These are phyloP conservation scores for Protonemura montana DNA, from an alignment of 2,888 invertebrate species.

Conservation along the genomic window DNA sequence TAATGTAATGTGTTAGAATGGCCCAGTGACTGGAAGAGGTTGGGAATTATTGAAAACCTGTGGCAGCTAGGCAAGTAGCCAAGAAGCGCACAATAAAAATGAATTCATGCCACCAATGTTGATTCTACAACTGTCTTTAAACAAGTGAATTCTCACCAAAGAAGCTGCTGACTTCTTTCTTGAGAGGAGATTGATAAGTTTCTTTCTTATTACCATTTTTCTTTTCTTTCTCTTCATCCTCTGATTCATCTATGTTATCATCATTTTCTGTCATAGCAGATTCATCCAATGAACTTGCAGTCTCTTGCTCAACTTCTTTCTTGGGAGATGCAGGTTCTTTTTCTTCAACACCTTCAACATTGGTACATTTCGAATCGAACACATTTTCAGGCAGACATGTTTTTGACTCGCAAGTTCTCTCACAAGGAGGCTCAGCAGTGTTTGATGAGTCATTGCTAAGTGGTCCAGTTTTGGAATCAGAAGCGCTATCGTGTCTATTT, in stretches of 20 bases:
- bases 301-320: neutral
- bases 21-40: neutral
- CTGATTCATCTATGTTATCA: neutral
- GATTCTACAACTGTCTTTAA: too few relatives aligned
- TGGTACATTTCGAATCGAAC: neutral
- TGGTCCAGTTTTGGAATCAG: neutral
- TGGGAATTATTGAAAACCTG: too few relatives aligned
- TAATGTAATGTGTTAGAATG: too few relatives aligned
- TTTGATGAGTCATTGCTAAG: neutral
- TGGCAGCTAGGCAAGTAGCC: too few relatives aligned
- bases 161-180: slow-evolving; percentile 47
- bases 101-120: too few relatives aligned
- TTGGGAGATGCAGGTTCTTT: neutral
- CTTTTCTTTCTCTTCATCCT: slow-evolving; percentile 26
- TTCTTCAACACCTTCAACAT: slow-evolving; percentile 3
- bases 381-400: neutral
- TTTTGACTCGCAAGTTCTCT: neutral
- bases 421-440: neutral
- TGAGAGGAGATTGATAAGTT: slow-evolving; percentile 32
- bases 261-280: neutral
- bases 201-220: neutral
- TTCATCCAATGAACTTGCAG: neutral
- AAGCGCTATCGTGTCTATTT: neutral
- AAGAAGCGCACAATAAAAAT: too few relatives aligned
- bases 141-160: slow-evolving; percentile 48